Base-by-base conservation (phyloP, 1,140 invertebrate genomes). In the Fopius arisanus region DNA sequence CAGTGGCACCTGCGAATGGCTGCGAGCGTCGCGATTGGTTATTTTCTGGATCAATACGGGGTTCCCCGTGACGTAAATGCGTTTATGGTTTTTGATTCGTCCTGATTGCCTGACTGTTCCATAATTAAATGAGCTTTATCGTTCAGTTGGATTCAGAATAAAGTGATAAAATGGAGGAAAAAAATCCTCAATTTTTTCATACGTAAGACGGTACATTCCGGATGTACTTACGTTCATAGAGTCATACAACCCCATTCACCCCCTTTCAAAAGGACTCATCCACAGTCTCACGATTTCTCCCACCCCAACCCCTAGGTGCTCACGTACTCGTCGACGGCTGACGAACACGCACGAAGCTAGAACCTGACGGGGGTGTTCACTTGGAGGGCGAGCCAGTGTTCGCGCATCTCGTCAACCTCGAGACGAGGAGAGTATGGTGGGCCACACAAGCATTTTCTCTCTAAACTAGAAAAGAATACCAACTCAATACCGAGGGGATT, bases 21-120 rank as follows among this genome's bases (percentile, higher is more conserved):
- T 62, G 12, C 54, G n/a, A 21, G 23, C 51, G 37, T 16, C 65
- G 6, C 21, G 40, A 77, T 74, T 74, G 75, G 72, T 40, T 9
- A 19, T 51, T 73, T 33, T 37, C 28, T 72, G 75, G 86, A 87
- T 87, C 86, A 87, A 87, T 87, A 88, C 81, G 51, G 70, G 67
- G 75, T 82, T 81, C 80, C 75, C 76, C 78, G 79, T 86, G 86
- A 87, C 87, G 86, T 85, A 84, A 87, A 80, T 81, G 72, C 76
- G 72, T 73, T 75, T 75, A 76, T 75, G 67, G 78, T 75, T 75
- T 72, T 81, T 77, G 67, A 87, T 88, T 88, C 86, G 86, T 80
- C 78, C 77, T 77, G 67, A 83, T 81, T 77, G 82, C 81, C 84
- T 69, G 2, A n/a, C 2, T 48, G 16, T 4, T 5, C n/a, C 16